A percentile compares a stretch with the other conserved stretches of the same genome.
These are phyloP conservation scores for Gopherus flavomarginatus DNA, from an alignment of 2,113 vertebrate species.

Conservation along the genomic window DNA sequence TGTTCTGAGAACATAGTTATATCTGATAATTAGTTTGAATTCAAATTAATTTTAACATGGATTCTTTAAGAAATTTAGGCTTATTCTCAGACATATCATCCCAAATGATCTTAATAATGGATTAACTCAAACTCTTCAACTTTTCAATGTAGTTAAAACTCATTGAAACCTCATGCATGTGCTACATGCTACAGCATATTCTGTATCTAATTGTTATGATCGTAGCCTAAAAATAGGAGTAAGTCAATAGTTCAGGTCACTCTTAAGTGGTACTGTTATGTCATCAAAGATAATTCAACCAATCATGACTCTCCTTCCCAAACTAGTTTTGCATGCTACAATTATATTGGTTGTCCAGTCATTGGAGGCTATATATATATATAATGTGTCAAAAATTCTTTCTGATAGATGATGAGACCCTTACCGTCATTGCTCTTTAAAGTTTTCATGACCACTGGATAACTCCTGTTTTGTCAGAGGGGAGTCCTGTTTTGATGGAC, in stretches of 20 bases:
- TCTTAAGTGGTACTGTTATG: background rate
- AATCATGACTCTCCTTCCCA: background rate
- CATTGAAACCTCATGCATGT: background rate
- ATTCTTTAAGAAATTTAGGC: background rate
- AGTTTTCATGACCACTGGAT: background rate
- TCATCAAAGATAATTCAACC: background rate
- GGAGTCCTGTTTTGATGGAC: background rate
- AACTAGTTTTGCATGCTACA: background rate
- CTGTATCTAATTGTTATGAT: background rate
- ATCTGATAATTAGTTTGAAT: background rate
- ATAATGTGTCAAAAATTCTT: background rate
- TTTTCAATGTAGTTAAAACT: background rate
- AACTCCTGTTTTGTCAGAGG: background rate
- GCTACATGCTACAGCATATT: background rate
- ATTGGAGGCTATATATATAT: background rate
- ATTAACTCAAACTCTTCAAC: constrained; percentile 6
- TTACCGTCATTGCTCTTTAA: background rate
- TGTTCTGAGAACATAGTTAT: background rate
- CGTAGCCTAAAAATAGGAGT: background rate
- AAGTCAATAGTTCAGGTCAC: background rate
- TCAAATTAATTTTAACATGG: background rate
- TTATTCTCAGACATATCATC: background rate
- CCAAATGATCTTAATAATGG: background rate
- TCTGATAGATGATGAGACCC: background rate
- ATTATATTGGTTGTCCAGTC: background rate